phyloP scores from a whole-genome alignment of 1,140 invertebrate species.

The Lineus longissimus region DNA sequence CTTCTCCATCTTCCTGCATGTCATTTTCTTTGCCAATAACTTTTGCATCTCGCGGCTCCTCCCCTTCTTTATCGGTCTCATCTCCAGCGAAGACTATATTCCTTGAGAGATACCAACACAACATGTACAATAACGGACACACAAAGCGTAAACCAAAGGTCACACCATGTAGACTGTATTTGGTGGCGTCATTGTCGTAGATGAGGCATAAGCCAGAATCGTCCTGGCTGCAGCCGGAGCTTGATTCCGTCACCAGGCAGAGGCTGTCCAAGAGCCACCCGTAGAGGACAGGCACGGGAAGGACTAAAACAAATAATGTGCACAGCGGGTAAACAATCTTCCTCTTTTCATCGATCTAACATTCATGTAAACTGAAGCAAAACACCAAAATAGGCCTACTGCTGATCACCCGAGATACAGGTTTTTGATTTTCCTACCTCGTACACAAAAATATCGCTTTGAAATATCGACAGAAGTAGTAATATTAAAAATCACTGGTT shows the following conservation, averaged over 20 bases:
- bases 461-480: too few species aligned
- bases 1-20: too few species aligned
- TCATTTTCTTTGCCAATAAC: too few species aligned
- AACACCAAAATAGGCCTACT: too few species aligned
- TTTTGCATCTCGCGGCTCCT: too few species aligned
- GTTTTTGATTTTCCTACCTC: too few species aligned
- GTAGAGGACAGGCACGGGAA: slow-evolving; percentile 14
- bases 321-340: not conserved
- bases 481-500: too few species aligned
- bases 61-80: too few species aligned
- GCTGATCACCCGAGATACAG: too few species aligned
- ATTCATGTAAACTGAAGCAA: not conserved
- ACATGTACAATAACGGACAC: not conserved
- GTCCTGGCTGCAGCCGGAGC: not conserved
- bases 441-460: too few species aligned
- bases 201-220: slow-evolving; percentile 10
- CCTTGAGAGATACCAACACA: too few species aligned
- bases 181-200: slow-evolving; percentile 20
- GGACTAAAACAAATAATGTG: slow-evolving; percentile 4
- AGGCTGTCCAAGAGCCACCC: slow-evolving; percentile 16
- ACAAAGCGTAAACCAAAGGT: not conserved
- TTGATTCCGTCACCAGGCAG: slow-evolving; percentile 12
- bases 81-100: too few species aligned
- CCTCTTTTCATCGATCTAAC: not conserved
- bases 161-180: slow-evolving; percentile 8